phyloP scores from a whole-genome alignment of 2,888 invertebrate species.

The Sepiola atlantica region DNA sequence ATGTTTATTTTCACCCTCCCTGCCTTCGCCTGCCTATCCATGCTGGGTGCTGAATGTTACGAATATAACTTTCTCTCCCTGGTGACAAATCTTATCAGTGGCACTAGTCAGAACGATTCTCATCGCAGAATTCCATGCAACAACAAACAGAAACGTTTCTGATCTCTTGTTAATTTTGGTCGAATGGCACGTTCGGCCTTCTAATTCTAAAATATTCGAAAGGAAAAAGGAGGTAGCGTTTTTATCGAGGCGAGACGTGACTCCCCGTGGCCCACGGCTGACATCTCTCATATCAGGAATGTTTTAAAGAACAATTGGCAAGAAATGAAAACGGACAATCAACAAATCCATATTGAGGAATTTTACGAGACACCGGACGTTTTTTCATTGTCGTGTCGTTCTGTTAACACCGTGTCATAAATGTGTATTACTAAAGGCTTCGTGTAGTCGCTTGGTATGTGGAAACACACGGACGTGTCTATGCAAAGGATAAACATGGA shows the following conservation, averaged over 20 bases:
- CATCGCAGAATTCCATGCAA: not conserved
- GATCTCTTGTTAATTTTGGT: not conserved
- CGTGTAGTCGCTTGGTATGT: not conserved
- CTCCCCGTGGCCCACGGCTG: not conserved
- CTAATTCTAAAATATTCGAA: not conserved
- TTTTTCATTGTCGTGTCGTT: not conserved
- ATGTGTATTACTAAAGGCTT: not conserved
- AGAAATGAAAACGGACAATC: not conserved
- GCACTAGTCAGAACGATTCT: not conserved
- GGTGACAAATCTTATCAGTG: not conserved
- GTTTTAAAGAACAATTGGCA: not conserved
- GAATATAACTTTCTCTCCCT: not conserved
- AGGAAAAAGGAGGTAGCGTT: not conserved
- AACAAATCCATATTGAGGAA: not conserved
- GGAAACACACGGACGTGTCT: not conserved
- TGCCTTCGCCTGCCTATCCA: not conserved
- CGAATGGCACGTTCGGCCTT: not conserved
- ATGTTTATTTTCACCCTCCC: conserved; percentile 11
- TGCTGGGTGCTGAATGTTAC: conserved; percentile 32
- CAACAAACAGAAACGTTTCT: not conserved
- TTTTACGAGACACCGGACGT: not conserved
- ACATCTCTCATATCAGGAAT: not conserved
- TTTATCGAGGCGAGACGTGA: not conserved
- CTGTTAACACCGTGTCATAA: not conserved
- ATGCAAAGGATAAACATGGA: not conserved